phyloP scores from a whole-genome alignment of 1,140 invertebrate genomes.

The Cylas formicarius region DNA sequence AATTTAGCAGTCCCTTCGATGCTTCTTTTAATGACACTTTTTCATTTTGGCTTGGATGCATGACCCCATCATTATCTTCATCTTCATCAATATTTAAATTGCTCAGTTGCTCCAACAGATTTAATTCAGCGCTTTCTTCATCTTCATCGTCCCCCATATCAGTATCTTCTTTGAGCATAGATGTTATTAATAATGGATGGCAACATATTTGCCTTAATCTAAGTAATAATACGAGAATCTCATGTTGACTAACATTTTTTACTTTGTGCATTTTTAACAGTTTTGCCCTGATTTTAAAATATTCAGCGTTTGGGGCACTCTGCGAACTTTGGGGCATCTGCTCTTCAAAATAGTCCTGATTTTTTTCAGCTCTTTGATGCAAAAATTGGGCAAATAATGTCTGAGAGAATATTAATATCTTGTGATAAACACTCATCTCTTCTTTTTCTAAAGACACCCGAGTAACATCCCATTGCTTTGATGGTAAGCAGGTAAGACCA shows the following conservation, averaged over 20 bases:
- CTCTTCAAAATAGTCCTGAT: constrained; percentile 40
- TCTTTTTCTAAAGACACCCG: constrained; percentile 56
- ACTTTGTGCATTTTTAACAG: constrained; percentile 51
- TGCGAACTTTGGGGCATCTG: constrained; percentile 18
- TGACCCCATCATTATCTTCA: constrained; percentile 13
- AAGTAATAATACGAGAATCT: constrained; percentile 76
- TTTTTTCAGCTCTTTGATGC: constrained; percentile 62
- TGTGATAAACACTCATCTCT: constrained; percentile 73
- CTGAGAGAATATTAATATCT: constrained; percentile 63
- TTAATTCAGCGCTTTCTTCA: constrained; percentile 31
- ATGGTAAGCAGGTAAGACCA: constrained; percentile 55
- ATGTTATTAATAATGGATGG: constrained; percentile 72
- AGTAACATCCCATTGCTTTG: constrained; percentile 51
- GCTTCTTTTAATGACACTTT: constrained; percentile 38
- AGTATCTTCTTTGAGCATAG: constrained; percentile 49
- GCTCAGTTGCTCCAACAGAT: constrained; percentile 42
- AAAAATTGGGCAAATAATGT: constrained; percentile 69
- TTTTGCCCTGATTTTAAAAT: constrained; percentile 48
- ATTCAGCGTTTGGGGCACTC: constrained; percentile 28
- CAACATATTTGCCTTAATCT: constrained; percentile 82
- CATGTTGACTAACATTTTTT: constrained; percentile 59
- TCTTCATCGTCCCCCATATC: constrained; percentile 35
- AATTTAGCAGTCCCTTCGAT: constrained; percentile 50
- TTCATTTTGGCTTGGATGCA: neutral
- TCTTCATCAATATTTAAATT: constrained; percentile 37